Evolutionary conservation across 2,113 vertebrate genomes (phyloP).

Genomic region (Macaca nemestrina): DNA sequence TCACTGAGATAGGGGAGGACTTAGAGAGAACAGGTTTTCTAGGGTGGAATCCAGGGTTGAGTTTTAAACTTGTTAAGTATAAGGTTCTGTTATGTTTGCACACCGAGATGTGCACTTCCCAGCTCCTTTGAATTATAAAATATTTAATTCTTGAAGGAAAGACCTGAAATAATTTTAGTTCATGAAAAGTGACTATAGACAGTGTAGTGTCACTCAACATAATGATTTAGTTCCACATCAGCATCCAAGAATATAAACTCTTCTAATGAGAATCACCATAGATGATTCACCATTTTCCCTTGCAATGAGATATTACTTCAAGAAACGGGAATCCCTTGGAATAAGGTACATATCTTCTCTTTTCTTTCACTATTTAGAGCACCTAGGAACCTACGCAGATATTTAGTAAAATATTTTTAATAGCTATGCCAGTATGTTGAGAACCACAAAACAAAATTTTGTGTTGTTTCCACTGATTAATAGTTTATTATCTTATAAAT

Average conservation of each 20-base stretch:
- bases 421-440: not conserved
- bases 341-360: not conserved
- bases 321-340: not conserved
- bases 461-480: not conserved
- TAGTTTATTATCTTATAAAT: conserved; percentile 5
- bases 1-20: not conserved
- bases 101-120: not conserved
- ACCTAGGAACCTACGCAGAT: not conserved
- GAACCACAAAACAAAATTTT: not conserved
- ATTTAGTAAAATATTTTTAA: not conserved
- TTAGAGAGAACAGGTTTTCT: not conserved
- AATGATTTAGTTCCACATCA: not conserved
- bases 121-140: not conserved
- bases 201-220: not conserved
- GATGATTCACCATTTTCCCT: not conserved
- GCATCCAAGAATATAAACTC: not conserved
- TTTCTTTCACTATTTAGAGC: not conserved
- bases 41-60: not conserved
- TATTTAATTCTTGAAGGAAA: not conserved
- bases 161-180: not conserved
- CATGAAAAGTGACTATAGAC: not conserved
- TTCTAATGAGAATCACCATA: not conserved
- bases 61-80: not conserved
- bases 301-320: not conserved
- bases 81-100: not conserved